These are phyloP conservation scores for Pyrocephalus nanus DNA, from an alignment of 2,797 vertebrate species.

Conservation along the genomic window DNA sequence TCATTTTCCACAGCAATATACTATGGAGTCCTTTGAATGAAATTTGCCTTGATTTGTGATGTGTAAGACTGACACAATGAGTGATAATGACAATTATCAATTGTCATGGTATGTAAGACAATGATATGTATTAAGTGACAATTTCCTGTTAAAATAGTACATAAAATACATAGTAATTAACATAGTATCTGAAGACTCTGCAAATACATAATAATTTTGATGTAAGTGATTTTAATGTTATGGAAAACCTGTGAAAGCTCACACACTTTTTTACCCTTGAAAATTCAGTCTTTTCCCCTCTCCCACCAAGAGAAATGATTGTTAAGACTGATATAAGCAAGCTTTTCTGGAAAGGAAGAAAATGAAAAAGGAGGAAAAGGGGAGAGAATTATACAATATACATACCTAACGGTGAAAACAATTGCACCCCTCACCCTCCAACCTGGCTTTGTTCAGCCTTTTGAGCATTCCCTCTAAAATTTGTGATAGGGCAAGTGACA, in stretches of 20 bases:
- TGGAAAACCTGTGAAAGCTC: background rate
- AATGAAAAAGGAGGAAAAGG: background rate
- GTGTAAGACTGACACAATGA: background rate
- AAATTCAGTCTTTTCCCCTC: fast-evolving
- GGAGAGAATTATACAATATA: background rate
- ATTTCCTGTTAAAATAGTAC: background rate
- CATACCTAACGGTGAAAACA: background rate
- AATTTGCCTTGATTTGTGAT: background rate
- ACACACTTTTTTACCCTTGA: background rate
- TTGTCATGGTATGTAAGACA: too few relatives aligned
- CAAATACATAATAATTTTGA: background rate
- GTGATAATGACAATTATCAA: background rate
- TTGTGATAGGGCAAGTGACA: background rate
- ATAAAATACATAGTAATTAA: background rate
- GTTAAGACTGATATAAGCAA: background rate
- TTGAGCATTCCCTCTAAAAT: background rate
- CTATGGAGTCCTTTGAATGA: background rate
- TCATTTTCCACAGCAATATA: background rate
- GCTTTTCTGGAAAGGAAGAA: background rate
- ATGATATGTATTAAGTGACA: background rate
- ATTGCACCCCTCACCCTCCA: fast-evolving
- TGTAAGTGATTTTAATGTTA: background rate
- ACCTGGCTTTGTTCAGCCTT: background rate
- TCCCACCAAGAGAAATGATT: background rate
- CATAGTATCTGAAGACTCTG: background rate